Evolutionary conservation across 2,113 vertebrate species (phyloP).

Genomic region (Oncorhynchus keta): DNA sequence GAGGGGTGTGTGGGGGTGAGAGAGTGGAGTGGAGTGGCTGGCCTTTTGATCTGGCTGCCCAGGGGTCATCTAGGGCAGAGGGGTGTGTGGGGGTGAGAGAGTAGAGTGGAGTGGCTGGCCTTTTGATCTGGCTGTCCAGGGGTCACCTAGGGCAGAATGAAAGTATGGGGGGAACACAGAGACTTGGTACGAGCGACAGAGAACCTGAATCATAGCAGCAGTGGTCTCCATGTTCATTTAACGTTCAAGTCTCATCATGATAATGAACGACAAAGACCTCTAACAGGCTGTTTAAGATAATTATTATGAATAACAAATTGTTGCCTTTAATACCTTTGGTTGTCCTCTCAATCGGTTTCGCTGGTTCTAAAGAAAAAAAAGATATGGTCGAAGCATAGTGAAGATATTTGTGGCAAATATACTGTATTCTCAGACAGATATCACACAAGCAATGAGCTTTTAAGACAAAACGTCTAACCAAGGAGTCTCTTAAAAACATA

Average conservation of each 20-base stretch:
- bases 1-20: constrained; percentile 8
- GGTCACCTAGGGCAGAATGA: constrained; percentile 52
- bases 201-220: neutral
- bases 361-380: constrained; percentile 75
- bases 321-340: constrained; percentile 69
- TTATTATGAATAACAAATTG: constrained; percentile 31
- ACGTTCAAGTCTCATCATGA: neutral
- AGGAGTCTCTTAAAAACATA: too few relatives aligned
- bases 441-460: too few relatives aligned
- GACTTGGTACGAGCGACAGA: neutral
- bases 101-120: neutral
- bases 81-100: constrained; percentile 4
- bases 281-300: constrained; percentile 60
- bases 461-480: too few relatives aligned
- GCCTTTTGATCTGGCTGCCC: constrained; percentile 60
- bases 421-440: neutral
- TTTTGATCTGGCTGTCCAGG: constrained; percentile 61
- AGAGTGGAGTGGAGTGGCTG: neutral
- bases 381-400: neutral
- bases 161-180: neutral
- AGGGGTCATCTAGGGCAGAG: constrained; percentile 40
- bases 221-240: neutral
- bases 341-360: constrained; percentile 74
- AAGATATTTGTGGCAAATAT: neutral
- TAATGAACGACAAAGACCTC: too few relatives aligned